Conservation (phyloP, 1,140 invertebrate genomes). For the Stenopsyche tienmushanensis region DNA sequence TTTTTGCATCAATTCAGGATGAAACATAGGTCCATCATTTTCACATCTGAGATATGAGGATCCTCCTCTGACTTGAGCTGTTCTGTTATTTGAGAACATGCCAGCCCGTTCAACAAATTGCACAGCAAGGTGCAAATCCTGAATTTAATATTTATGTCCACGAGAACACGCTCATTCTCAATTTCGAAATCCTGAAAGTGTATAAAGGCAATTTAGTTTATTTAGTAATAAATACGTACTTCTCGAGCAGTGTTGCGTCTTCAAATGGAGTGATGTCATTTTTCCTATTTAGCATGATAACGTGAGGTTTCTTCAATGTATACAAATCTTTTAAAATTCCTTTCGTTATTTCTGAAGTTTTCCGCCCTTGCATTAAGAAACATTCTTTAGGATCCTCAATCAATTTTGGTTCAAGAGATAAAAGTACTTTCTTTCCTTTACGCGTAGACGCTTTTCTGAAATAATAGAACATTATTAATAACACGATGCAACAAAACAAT, state of each 20-base stretch:
- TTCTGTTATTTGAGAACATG: no score
- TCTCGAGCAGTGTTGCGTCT: slow-evolving; percentile 78
- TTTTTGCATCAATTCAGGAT: no score
- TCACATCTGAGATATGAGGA: no score
- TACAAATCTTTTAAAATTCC: slow-evolving; percentile 87
- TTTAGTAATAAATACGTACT: slow-evolving; percentile 48
- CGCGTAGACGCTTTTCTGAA: slow-evolving; percentile 86
- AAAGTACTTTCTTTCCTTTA: slow-evolving; percentile 81
- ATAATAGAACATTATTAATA: slow-evolving; percentile 4
- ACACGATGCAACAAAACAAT: no score
- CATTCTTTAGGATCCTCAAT: slow-evolving; percentile 86
- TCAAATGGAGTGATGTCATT: slow-evolving; percentile 88
- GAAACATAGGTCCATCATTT: no score
- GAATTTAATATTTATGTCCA: no score
- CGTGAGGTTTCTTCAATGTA: slow-evolving; percentile 83
- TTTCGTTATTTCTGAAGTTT: slow-evolving; percentile 74
- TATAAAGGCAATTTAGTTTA: background rate
- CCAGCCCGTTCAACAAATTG: no score
- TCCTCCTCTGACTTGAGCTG: no score
- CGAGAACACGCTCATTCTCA: no score
- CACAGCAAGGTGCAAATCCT: no score
- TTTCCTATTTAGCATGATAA: slow-evolving; percentile 73
- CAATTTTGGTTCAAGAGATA: slow-evolving; percentile 82
- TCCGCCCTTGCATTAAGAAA: slow-evolving; percentile 83
- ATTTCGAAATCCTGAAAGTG: no score